Evolutionary conservation across 2,113 vertebrate species (phyloP).

Genomic region (Psephotus haematonotus): DNA sequence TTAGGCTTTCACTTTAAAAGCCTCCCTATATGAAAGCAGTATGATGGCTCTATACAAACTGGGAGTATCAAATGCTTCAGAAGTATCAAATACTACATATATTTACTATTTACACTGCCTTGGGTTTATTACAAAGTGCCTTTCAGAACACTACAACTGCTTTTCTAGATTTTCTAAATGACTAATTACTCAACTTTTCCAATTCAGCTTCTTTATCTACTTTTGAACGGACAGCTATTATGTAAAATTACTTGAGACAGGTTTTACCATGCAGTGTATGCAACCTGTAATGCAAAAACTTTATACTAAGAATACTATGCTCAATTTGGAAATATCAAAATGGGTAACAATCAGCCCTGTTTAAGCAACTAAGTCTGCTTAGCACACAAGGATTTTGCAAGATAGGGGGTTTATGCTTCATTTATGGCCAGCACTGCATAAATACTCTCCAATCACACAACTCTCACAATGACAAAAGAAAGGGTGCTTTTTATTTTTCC

Average conservation of each 20-base stretch:
- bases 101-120: background rate
- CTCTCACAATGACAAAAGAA: conserved; percentile 63
- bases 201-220: background rate
- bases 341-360: conserved; percentile 46
- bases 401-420: conserved; percentile 32
- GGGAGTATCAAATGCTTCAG: background rate
- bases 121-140: background rate
- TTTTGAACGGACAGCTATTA: background rate
- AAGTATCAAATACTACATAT: background rate
- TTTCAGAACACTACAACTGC: background rate
- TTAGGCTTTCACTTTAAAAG: background rate
- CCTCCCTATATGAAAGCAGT: background rate
- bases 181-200: background rate
- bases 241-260: background rate
- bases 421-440: conserved; percentile 48
- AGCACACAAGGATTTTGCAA: background rate
- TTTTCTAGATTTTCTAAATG: background rate
- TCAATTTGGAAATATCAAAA: conserved; percentile 47
- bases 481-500: conserved; percentile 68
- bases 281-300: conserved; percentile 16
- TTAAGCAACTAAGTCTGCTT: conserved; percentile 29
- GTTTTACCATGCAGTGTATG: background rate
- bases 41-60: background rate
- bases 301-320: conserved; percentile 2
- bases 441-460: conserved; percentile 48